These are phyloP conservation scores for Myathropa florea DNA, from an alignment of 2,888 invertebrate genomes.

Conservation along the genomic window DNA sequence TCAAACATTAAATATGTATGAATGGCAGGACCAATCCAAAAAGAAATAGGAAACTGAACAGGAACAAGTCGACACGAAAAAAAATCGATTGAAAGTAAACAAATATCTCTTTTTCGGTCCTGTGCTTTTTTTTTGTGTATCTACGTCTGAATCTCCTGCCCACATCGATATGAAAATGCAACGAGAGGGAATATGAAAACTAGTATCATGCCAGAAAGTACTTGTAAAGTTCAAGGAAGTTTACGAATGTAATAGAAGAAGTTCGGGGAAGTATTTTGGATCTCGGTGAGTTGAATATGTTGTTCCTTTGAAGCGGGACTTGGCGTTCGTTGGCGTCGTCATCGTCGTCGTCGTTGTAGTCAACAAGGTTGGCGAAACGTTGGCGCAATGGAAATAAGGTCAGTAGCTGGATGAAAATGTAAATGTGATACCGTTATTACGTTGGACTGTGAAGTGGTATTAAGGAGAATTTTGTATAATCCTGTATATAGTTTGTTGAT, in stretches of 20 bases:
- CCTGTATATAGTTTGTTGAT: background rate
- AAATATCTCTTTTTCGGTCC: constrained; percentile 30
- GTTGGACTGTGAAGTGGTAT: constrained; percentile 23
- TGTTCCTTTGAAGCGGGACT: constrained; percentile 26
- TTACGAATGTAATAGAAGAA: constrained; percentile 66
- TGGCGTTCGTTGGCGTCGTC: background rate
- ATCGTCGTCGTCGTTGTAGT: background rate
- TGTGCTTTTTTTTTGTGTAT: constrained; percentile 8
- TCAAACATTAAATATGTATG: constrained; percentile 61
- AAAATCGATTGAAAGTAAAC: constrained; percentile 69
- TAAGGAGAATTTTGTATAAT: constrained; percentile 41
- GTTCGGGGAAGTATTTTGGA: constrained; percentile 39
- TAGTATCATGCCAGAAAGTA: constrained; percentile 66
- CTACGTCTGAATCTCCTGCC: background rate
- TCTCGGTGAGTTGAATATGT: no score
- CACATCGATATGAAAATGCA: constrained; percentile 48
- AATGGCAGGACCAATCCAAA: background rate
- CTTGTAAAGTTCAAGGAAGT: constrained; percentile 69
- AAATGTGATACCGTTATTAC: constrained; percentile 48
- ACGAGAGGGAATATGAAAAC: constrained; percentile 55
- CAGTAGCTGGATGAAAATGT: constrained; percentile 45
- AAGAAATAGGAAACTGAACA: background rate
- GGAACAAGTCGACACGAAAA: background rate
- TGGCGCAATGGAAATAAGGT: constrained; percentile 52
- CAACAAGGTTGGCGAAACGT: background rate